Evolutionary conservation across 2,888 invertebrate genomes (phyloP).

Genomic region (Bombyx huttoni): DNA sequence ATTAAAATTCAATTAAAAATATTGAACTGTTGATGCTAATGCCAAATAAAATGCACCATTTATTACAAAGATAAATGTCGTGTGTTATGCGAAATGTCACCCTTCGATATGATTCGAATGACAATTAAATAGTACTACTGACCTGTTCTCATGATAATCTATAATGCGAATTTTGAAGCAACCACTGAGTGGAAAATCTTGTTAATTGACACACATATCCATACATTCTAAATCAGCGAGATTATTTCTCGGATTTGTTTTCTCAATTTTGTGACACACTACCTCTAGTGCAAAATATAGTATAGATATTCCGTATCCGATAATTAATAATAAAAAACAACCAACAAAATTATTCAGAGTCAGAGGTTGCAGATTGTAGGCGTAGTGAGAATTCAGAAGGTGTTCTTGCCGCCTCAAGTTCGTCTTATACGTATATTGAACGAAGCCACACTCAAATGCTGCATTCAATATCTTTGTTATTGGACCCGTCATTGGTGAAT

Average conservation of each 20-base stretch:
- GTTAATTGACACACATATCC: too few species aligned
- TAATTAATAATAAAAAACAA: constrained; percentile 19
- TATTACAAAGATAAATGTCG: too few species aligned
- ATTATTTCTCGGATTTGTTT: not conserved
- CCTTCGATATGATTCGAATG: too few species aligned
- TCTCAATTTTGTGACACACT: constrained; percentile 7
- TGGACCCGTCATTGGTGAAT: constrained; percentile 24
- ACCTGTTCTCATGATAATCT: too few species aligned
- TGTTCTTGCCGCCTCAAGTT: constrained; percentile 16
- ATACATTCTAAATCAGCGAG: not conserved
- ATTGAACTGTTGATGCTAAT: too few species aligned
- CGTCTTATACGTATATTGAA: constrained; percentile 16
- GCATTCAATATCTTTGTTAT: constrained; percentile 22
- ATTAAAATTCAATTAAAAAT: too few species aligned
- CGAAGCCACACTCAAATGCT: constrained; percentile 32
- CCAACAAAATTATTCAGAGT: constrained; percentile 24
- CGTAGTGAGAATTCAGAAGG: constrained; percentile 10
- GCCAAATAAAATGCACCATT: too few species aligned
- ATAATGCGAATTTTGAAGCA: too few species aligned
- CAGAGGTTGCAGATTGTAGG: constrained; percentile 12
- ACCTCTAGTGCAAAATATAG: constrained; percentile 32
- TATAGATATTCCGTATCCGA: constrained; percentile 26
- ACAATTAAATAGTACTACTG: too few species aligned
- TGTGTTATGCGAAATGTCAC: too few species aligned
- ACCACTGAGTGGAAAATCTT: too few species aligned